Evolutionary conservation across 2,113 vertebrate genomes (phyloP).

Genomic region (Otocyon megalotis): DNA sequence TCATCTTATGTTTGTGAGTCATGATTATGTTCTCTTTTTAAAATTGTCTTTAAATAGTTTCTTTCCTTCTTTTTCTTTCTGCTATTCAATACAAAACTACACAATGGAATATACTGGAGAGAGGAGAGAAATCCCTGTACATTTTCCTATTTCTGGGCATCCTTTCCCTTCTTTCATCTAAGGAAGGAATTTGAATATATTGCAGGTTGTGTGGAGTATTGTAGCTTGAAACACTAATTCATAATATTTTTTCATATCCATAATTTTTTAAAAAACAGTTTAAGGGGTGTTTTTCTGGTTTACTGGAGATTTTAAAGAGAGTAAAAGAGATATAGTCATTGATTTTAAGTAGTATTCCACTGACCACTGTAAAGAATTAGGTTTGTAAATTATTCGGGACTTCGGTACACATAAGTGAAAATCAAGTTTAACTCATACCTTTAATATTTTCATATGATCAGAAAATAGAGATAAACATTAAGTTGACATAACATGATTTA

Average conservation of each 20-base stretch:
- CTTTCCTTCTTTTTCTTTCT: background rate
- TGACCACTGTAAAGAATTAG: background rate
- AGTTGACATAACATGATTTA: constrained; percentile 37
- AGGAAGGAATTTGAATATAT: background rate
- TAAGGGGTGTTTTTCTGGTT: background rate
- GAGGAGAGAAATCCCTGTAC: background rate
- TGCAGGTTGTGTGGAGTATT: background rate
- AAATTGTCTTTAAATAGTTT: background rate
- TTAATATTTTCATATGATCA: constrained; percentile 57
- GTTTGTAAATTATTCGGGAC: background rate
- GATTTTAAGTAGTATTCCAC: constrained; percentile 11
- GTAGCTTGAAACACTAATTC: background rate
- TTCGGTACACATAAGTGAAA: background rate
- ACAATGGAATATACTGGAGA: background rate
- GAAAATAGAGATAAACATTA: constrained; percentile 21
- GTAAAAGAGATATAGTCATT: background rate
- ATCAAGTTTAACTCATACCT: constrained; percentile 14
- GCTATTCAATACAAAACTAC: background rate
- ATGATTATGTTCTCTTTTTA: background rate
- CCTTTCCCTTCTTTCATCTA: background rate
- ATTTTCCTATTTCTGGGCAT: background rate
- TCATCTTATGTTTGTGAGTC: background rate
- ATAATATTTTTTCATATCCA: background rate
- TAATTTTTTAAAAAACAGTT: background rate
- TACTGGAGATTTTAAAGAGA: background rate